Evolutionary conservation across 1,140 invertebrate species (phyloP).

Genomic region (Ostrea edulis): DNA sequence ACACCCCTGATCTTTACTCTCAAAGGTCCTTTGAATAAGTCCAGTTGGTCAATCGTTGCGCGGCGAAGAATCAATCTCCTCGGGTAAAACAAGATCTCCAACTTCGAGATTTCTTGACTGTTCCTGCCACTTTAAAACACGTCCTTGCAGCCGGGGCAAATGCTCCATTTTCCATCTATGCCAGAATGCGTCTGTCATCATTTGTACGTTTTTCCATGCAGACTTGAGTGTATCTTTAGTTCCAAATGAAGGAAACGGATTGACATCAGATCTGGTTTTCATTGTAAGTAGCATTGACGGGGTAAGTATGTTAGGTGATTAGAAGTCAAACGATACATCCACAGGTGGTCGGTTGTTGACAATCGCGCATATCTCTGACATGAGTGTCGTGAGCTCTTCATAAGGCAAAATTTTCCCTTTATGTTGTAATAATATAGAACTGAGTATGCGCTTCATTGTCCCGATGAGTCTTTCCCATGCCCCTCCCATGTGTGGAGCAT

Average conservation of each 20-base stretch:
- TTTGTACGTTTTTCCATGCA: slow-evolving; percentile 32
- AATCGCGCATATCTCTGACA: too few relatives aligned
- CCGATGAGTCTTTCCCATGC: slow-evolving; percentile 55
- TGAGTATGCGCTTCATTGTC: slow-evolving; percentile 34
- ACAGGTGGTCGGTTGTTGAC: slow-evolving; percentile 51
- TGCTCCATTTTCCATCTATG: slow-evolving; percentile 3
- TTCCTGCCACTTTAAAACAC: slow-evolving; percentile 42
- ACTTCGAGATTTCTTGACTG: neutral
- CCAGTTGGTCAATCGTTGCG: slow-evolving; percentile 38
- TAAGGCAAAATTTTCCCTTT: slow-evolving; percentile 41
- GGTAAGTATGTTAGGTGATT: slow-evolving; percentile 40
- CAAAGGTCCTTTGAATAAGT: slow-evolving; percentile 1
- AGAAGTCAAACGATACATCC: slow-evolving; percentile 36
- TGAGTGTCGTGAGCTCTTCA: slow-evolving; percentile 46
- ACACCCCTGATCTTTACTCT: slow-evolving; percentile 21
- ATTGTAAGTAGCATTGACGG: too few relatives aligned
- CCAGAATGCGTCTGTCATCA: slow-evolving; percentile 7
- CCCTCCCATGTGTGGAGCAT: too few relatives aligned
- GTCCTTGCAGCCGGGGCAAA: slow-evolving; percentile 5
- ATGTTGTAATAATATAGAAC: slow-evolving; percentile 41
- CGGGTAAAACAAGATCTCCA: slow-evolving; percentile 32
- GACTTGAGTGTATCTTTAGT: slow-evolving; percentile 23
- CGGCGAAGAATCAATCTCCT: slow-evolving; percentile 4
- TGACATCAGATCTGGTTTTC: too few relatives aligned
- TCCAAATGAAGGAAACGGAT: too few relatives aligned